Base-by-base conservation (phyloP, 2,113 vertebrate species). In the Fukomys damarensis region DNA sequence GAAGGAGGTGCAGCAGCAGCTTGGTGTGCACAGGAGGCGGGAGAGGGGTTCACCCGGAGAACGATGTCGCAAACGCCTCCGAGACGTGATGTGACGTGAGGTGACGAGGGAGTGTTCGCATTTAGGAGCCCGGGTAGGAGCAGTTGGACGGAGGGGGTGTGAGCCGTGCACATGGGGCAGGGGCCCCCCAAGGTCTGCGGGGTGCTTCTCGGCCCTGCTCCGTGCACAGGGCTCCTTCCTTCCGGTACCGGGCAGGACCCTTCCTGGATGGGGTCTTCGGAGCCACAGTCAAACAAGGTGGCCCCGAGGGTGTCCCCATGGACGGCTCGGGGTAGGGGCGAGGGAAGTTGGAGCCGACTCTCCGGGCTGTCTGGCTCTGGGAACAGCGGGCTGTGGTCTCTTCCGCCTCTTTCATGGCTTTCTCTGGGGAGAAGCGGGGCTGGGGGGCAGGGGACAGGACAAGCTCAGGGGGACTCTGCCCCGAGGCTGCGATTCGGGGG, bases 11-110 rank as follows among this genome's bases (percentile, higher is more conserved):
- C 4, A 43, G 28, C 59, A n/a, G 14, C 41, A 16, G 46, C 49
- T 17, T 30, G 30, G 38, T 16, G 5, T 30, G 22, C 54, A 0
- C 28, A 43, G 56, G n/a, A 1, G 0, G 3, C 4, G 20, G 74
- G 61, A 95, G 49, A n/a, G 16, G 16, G 35, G 28, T 17, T 41
- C 16, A 32, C 86, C n/a, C n/a, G n/a, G 54, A 76, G 54, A 17
- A 76, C 61, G 43, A 19, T 19, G 20, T 24, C 46, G 19, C 13
- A 7, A 12, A 58, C 7, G 66, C 46, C 6, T 17, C 4, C 19
- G 84, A 38, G 26, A n/a, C n/a, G n/a, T n/a, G n/a, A n/a, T n/a
- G n/a, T n/a, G n/a, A n/a, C n/a, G n/a, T n/a, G n/a, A n/a, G n/a
- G 3, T 30, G n/a, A 58, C 8, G 54, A n/a, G 13, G 30, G 26